phyloP scores from a whole-genome alignment of 2,113 vertebrate genomes.

The Pleuronectes platessa region DNA sequence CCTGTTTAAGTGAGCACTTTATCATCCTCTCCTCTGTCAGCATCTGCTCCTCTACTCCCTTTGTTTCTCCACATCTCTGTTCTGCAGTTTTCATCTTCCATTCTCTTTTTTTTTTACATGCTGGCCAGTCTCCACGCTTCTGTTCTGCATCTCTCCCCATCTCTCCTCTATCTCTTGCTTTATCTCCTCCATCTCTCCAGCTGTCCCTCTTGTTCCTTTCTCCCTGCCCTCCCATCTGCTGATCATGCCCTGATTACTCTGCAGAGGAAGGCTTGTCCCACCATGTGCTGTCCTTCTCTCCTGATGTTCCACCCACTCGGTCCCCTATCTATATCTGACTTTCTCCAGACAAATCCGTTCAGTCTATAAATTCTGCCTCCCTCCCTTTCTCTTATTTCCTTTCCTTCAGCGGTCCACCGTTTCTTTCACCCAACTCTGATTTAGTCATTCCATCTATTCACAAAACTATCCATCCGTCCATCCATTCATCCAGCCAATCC shows the following conservation, averaged over 20 bases:
- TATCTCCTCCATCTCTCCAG: constrained; percentile 71
- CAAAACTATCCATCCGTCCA: constrained; percentile 33
- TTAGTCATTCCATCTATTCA: constrained; percentile 31
- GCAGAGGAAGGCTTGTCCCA: constrained; percentile 49
- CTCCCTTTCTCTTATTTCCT: neutral
- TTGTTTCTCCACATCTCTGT: constrained; percentile 45
- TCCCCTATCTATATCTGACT: constrained; percentile 53
- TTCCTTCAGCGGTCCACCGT: constrained; percentile 3
- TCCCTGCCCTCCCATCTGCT: constrained; percentile 77
- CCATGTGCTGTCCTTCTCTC: constrained; percentile 38
- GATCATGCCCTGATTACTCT: constrained; percentile 71
- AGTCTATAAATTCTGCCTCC: constrained; percentile 5
- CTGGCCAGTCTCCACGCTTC: constrained; percentile 55
- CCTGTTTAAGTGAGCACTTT: constrained; percentile 56
- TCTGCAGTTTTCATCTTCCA: constrained; percentile 44
- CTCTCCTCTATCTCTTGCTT: constrained; percentile 44
- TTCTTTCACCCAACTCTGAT: constrained; percentile 13
- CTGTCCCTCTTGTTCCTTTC: constrained; percentile 62
- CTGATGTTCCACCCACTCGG: constrained; percentile 42
- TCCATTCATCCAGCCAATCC: constrained; percentile 33
- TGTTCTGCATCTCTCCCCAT: constrained; percentile 49
- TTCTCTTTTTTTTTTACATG: constrained; percentile 26
- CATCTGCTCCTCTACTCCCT: constrained; percentile 31
- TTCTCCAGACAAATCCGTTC: constrained; percentile 18
- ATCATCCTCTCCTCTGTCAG: constrained; percentile 64